Base-by-base conservation (phyloP, 2,113 vertebrate genomes). In the Meles meles region DNA sequence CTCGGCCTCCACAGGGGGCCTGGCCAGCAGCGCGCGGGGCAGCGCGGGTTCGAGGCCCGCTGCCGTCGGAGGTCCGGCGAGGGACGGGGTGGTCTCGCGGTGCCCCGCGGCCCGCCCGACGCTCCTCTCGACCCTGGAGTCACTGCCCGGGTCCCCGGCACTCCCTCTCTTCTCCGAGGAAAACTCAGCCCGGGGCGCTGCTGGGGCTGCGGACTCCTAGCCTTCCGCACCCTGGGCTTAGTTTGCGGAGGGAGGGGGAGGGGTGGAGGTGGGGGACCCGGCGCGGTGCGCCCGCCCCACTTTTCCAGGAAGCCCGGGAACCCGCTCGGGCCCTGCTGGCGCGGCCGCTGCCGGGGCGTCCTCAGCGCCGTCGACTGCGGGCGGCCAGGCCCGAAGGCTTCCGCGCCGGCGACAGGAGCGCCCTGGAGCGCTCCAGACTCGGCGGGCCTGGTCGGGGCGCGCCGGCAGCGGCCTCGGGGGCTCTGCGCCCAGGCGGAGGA, bases 141-240 rank as follows among this genome's bases (percentile, higher is more conserved):
- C 17, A 18, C 77, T 20, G 31, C 67, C 21, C 6, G n/a, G 7
- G 34, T 27, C 29, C 27, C 31, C 0, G 17, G 31, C 29, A 42
- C 12, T 29, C n/a, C 27, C 39, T 29, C 34, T 0, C 23, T 25
- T 31, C 59, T 31, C 37, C 65, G 11, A 21, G 65, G 5, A 20
- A 20, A 57, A 37, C 23, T 23, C 3, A 13, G 49, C 4, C 39
- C 3, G 6, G 20, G 63, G 20, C 14, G 4, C 52, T 0, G 20
- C 7, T 7, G 6, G 2, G 23, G 5, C 47, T 39, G 8, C 12
- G 31, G 34, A 47, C 42, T 52, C 57, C 61, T 77, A 20, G 84
- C 67, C 72, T 59, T 44, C 2, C 0, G 52, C 14, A 11, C 29
- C 42, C 39, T 79, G 27, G 3, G 29, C 85, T 42, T 42, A 7